Evolutionary conservation across 2,888 invertebrate species (phyloP).

Genomic region (Epiblema foenella): DNA sequence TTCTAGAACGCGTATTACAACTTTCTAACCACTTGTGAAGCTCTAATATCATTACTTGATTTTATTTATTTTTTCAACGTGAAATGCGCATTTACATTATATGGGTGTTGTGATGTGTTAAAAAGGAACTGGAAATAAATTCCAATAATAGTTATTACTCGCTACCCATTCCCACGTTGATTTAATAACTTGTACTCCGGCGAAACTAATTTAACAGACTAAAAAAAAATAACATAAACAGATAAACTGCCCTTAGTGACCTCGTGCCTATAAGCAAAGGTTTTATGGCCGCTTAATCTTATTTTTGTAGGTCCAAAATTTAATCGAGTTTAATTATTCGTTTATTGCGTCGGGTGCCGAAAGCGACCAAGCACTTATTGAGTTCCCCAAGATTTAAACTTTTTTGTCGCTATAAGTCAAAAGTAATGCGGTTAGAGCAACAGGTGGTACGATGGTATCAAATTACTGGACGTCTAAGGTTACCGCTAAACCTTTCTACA

Average conservation of each 20-base stretch:
- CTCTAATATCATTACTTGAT: too few relatives aligned
- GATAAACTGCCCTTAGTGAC: background rate
- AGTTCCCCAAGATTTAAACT: slow-evolving; percentile 54
- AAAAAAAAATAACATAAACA: slow-evolving; percentile 1
- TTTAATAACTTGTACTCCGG: background rate
- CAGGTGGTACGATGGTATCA: slow-evolving; percentile 70
- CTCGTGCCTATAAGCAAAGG: slow-evolving; percentile 2
- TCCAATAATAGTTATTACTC: too few relatives aligned
- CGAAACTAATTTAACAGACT: background rate
- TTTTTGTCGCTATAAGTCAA: slow-evolving; percentile 68
- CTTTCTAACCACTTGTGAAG: too few relatives aligned
- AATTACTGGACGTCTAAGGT: slow-evolving; percentile 58
- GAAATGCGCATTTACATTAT: too few relatives aligned
- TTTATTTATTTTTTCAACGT: too few relatives aligned
- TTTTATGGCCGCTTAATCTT: slow-evolving; percentile 23
- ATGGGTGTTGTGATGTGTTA: too few relatives aligned
- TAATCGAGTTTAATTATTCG: slow-evolving; percentile 19
- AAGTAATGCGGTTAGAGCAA: slow-evolving; percentile 61
- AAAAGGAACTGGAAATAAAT: too few relatives aligned
- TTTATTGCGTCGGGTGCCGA: slow-evolving; percentile 57
- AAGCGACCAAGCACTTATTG: slow-evolving; percentile 66
- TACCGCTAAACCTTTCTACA: slow-evolving; percentile 18
- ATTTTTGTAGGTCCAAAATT: slow-evolving; percentile 12
- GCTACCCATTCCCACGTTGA: background rate
- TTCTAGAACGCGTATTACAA: too few relatives aligned